phyloP scores from a whole-genome alignment of 2,113 vertebrate genomes.

The Hystrix cristata region DNA sequence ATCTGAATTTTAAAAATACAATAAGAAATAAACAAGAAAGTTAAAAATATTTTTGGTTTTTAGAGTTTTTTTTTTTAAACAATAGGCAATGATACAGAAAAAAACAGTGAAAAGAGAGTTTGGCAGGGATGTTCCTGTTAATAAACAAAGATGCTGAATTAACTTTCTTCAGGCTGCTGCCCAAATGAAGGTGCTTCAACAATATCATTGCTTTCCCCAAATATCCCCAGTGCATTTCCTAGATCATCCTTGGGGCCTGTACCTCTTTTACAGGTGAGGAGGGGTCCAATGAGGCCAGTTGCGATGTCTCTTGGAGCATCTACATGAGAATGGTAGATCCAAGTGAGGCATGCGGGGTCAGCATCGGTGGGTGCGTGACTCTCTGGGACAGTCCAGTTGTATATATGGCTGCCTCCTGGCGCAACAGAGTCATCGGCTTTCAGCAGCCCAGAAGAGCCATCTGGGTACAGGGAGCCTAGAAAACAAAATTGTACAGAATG shows the following conservation, averaged over 20 bases:
- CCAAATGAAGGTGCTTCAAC: background rate
- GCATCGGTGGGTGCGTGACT: slow-evolving; percentile 88
- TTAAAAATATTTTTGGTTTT: background rate
- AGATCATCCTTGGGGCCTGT: background rate
- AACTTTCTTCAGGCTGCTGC: background rate
- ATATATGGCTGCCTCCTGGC: slow-evolving; percentile 88
- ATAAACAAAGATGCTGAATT: background rate
- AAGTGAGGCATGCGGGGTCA: slow-evolving; percentile 90
- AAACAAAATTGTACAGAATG: slow-evolving; percentile 62
- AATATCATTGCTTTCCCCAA: background rate
- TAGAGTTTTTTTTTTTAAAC: background rate
- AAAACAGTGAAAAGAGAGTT: background rate
- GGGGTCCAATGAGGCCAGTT: slow-evolving; percentile 89
- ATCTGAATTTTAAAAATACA: slow-evolving; percentile 22
- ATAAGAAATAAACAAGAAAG: background rate
- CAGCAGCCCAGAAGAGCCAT: slow-evolving; percentile 86
- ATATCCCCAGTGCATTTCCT: background rate
- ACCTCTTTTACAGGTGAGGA: slow-evolving; percentile 90
- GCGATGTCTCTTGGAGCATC: slow-evolving; percentile 91
- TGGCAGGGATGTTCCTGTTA: background rate
- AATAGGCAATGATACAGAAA: slow-evolving; percentile 7
- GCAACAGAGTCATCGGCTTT: slow-evolving; percentile 89
- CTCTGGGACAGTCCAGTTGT: slow-evolving; percentile 89
- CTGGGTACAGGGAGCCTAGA: slow-evolving; percentile 90
- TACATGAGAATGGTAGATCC: slow-evolving; percentile 91